phyloP scores from a whole-genome alignment of 1,140 invertebrate genomes.

The Drosophila pachea region DNA sequence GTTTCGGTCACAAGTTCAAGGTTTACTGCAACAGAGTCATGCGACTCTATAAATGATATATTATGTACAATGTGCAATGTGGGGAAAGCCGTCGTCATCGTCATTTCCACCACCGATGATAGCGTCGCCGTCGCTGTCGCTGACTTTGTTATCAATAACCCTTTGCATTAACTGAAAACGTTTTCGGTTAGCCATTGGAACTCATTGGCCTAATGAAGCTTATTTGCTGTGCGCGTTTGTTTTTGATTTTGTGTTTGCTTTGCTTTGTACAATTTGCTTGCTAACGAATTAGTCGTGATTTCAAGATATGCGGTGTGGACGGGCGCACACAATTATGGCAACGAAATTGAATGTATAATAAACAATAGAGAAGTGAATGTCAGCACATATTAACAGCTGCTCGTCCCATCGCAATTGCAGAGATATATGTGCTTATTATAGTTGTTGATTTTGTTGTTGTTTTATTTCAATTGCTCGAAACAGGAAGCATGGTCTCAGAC shows the following conservation, averaged over 20 bases:
- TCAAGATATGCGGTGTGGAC: not conserved
- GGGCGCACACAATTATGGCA: constrained; percentile 54
- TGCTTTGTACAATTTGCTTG: constrained; percentile 63
- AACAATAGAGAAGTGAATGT: constrained; percentile 36
- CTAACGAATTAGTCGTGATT: constrained; percentile 72
- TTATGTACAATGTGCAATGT: not conserved
- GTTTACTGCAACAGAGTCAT: constrained; percentile 35
- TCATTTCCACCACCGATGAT: not conserved
- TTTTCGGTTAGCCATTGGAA: not conserved
- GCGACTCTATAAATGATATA: constrained; percentile 20
- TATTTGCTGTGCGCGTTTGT: constrained; percentile 58
- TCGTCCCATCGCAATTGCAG: not conserved
- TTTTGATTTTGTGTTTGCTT: constrained; percentile 43
- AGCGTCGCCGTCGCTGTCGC: not conserved
- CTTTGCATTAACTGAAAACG: constrained; percentile 26
- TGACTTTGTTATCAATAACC: constrained; percentile 33
- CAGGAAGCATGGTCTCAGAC: constrained; percentile 72
- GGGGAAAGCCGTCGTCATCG: constrained; percentile 14
- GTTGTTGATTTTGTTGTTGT: constrained; percentile 15
- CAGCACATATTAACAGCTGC: constrained; percentile 5
- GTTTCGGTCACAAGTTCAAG: constrained; percentile 58
- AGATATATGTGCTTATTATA: not conserved
- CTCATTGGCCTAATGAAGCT: constrained; percentile 37
- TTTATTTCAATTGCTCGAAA: constrained; percentile 25
- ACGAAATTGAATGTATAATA: constrained; percentile 64